Evolutionary conservation across 1,140 invertebrate species (phyloP).

Genomic region (Pectinophora gossypiella): DNA sequence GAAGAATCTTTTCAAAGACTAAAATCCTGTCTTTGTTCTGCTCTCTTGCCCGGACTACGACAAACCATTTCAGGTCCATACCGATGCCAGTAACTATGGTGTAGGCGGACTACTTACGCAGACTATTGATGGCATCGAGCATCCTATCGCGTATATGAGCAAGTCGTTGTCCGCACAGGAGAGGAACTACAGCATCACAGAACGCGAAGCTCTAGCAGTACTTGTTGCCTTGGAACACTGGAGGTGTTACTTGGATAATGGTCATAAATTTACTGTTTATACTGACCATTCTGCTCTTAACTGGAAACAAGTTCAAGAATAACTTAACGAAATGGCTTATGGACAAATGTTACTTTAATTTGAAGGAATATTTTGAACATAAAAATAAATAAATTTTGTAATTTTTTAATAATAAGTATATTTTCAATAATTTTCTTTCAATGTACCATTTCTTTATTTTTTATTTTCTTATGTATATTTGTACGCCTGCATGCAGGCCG

Average conservation of each 20-base stretch:
- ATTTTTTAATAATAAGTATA: too few species aligned
- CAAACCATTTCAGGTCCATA: conserved; percentile 21
- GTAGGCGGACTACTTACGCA: conserved; percentile 30
- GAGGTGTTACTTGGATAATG: not conserved
- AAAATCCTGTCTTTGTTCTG: conserved; percentile 12
- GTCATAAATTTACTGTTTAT: not conserved
- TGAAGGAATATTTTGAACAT: too few species aligned
- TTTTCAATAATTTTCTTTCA: too few species aligned
- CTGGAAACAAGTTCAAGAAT: too few species aligned
- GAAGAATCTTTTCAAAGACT: conserved; percentile 12
- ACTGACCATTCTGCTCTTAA: conserved; percentile 43
- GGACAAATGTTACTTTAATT: too few species aligned
- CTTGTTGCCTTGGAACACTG: conserved; percentile 46
- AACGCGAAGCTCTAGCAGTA: conserved; percentile 62
- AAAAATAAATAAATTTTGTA: too few species aligned
- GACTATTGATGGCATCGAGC: conserved; percentile 11
- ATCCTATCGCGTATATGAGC: conserved; percentile 12
- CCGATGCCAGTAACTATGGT: conserved; percentile 12
- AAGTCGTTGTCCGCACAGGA: not conserved
- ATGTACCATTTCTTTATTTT: too few species aligned
- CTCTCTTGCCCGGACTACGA: conserved; percentile 24
- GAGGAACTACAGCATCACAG: conserved; percentile 56
- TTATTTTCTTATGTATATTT: too few species aligned
- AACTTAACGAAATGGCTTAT: too few species aligned
- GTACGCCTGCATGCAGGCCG: too few species aligned